Base-by-base conservation (phyloP, 2,797 vertebrate genomes). In the Brachymystax lenok region DNA sequence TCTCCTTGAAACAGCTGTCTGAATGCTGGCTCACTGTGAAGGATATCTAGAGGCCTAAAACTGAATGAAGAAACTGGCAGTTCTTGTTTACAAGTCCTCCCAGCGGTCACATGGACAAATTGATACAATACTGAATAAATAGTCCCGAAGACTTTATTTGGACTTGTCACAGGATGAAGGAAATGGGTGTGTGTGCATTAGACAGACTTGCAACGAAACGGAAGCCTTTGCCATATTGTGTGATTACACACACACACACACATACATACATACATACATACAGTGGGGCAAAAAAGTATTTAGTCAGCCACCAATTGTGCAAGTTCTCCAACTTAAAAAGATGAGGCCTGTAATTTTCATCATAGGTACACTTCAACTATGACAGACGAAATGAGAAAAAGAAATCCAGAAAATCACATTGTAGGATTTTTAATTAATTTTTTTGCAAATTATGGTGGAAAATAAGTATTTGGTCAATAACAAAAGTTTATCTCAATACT, bases 191-290 rank as follows among this genome's bases (percentile, higher is more conserved):
- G 33, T 33, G 67, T 13, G 80, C 54, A 28, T 21, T 54, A 77
- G 72, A 5, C 30, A 78, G 67, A 30, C 72, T 61, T 67, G 40
- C 69, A 66, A 76, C 30, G n/a, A 54, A 61, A 78, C 61, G 68
- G 84, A 89, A 90, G 81, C 83, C 5, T 80, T 74, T 56, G 24
- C 82, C 79, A 73, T 82, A n/a, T 1, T 85, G 72, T 85, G 72
- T 78, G 8, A 50, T 19, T 27, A 19, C 16, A 52, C 69, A 19
- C 46, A 40, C 35, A 40, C 35, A 46, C 33, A 63, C 59, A 63
- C n/a, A 63, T 84, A 77, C 64, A 69, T 3, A 30, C 30, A 30
- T 3, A 30, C 30, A 30, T 4, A 30, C 30, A 33, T 4, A 30
- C 30, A 30, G n/a, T n/a, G n/a, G n/a, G n/a, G n/a, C n/a, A n/a